These are phyloP conservation scores for Zophobas atratus DNA, from an alignment of 1,140 invertebrate species.

Conservation along the genomic window DNA sequence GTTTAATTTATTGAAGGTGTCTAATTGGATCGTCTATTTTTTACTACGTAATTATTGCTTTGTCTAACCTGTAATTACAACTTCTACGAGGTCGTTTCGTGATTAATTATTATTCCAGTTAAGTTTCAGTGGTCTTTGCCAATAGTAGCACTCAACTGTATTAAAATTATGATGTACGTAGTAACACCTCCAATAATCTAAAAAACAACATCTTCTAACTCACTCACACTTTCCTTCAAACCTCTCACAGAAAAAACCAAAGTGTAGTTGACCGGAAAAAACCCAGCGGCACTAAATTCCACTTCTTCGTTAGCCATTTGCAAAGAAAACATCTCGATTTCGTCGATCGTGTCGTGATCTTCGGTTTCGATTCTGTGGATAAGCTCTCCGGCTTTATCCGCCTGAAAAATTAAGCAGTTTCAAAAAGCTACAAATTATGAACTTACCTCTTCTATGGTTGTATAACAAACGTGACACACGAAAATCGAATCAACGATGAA, in stretches of 20 bases:
- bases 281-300: constrained; percentile 55
- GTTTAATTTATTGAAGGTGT: too few species aligned
- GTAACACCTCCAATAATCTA: constrained; percentile 55
- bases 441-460: constrained; percentile 26
- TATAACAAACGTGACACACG: constrained; percentile 22
- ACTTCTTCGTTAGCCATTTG: constrained; percentile 54
- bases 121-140: background rate
- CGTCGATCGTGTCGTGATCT: constrained; percentile 50
- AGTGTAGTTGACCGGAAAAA: constrained; percentile 55
- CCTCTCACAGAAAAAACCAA: constrained; percentile 55
- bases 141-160: constrained; percentile 51
- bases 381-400: constrained; percentile 48
- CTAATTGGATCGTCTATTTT: too few species aligned
- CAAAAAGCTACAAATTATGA: background rate
- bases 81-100: too few species aligned
- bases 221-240: background rate
- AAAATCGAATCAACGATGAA: constrained; percentile 9
- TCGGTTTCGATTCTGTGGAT: constrained; percentile 53
- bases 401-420: constrained; percentile 36
- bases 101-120: too few species aligned
- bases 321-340: constrained; percentile 56
- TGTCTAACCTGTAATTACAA: too few species aligned
- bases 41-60: too few species aligned
- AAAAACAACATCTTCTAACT: constrained; percentile 18
- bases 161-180: constrained; percentile 55